Evolutionary conservation across 2,888 invertebrate species (phyloP).

Genomic region (Eucera pruinosa): DNA sequence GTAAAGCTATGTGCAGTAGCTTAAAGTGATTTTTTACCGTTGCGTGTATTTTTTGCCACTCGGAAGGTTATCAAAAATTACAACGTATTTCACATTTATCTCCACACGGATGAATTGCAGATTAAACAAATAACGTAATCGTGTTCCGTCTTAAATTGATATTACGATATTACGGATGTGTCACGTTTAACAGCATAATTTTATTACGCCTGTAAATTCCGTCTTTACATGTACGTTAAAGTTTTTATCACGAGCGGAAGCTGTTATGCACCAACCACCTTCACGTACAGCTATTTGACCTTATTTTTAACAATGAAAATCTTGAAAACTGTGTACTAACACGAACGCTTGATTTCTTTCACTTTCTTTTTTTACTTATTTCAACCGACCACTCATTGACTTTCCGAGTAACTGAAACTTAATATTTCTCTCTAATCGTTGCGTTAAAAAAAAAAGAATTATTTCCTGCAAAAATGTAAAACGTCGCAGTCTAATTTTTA

Average conservation of each 20-base stretch:
- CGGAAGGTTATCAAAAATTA: not conserved
- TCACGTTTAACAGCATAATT: not conserved
- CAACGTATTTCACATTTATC: not conserved
- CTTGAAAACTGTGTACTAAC: not conserved
- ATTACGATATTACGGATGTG: too few relatives aligned
- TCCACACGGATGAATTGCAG: not conserved
- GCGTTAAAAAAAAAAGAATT: not conserved
- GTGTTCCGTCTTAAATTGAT: not conserved
- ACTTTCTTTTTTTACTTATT: not conserved
- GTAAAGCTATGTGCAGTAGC: conserved; percentile 8
- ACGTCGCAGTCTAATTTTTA: too few relatives aligned
- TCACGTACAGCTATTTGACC: not conserved
- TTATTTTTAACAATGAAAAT: not conserved
- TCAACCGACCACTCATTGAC: not conserved
- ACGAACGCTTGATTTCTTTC: not conserved
- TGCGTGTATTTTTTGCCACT: not conserved
- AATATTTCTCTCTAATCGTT: too few relatives aligned
- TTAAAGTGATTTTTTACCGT: conserved; percentile 12
- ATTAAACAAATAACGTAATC: not conserved
- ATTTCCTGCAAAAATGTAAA: too few relatives aligned
- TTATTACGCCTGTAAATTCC: conserved; percentile 1
- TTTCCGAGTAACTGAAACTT: not conserved
- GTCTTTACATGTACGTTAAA: not conserved
- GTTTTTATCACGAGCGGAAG: not conserved
- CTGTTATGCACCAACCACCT: not conserved